Evolutionary conservation across 2,888 invertebrate species (phyloP), one percentile per base, ranked within the genome.

Genomic region (Halocaridina rubra): DNA sequence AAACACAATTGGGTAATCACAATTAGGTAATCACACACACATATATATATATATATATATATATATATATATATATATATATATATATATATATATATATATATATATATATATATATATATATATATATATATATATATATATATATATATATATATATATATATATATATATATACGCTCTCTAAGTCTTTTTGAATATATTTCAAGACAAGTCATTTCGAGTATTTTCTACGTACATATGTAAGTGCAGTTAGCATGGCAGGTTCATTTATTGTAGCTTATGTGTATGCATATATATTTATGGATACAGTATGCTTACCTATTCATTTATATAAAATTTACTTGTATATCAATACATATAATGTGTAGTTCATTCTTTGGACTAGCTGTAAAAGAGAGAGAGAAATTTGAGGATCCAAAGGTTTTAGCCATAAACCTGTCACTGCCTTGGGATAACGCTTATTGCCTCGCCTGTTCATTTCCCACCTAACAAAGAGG

Each of bases 51-150:
- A 13, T 10, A 16, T 7, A 27, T 29, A 27, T 69, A 27, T 69
- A 69, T 69, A 69, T 30, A 67, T 67, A 67, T n/a, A n/a, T n/a
- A 5, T 67, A 67, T 67, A 67, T 67, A 67, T 67, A 67, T 67
- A 67, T 13, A 29, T 13, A 29, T 59, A 59, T 59, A 59, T 59
- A 59, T 59, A 59, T 59, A 30, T 69, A 30, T 69, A 30, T 69
- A 30, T 69, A 30, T 69, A 30, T 69, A 30, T 69, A 30, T 69
- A 30, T 69, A 8, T 69, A 29, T 69, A 69, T 69, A 27, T 69
- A 69, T 69, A 29, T 69, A 69, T 69, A 29, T 69, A 69, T 69
- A 27, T 27, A 29, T 29, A 29, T 29, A 29, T 67, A 22, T 67
- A 22, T 67, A 67, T 67, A 22, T 67, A 22, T 67, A 22, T 67